Evolutionary conservation across 2,113 vertebrate genomes (phyloP), one percentile per base, ranked within the genome.

Genomic region (Salvelinus alpinus): DNA sequence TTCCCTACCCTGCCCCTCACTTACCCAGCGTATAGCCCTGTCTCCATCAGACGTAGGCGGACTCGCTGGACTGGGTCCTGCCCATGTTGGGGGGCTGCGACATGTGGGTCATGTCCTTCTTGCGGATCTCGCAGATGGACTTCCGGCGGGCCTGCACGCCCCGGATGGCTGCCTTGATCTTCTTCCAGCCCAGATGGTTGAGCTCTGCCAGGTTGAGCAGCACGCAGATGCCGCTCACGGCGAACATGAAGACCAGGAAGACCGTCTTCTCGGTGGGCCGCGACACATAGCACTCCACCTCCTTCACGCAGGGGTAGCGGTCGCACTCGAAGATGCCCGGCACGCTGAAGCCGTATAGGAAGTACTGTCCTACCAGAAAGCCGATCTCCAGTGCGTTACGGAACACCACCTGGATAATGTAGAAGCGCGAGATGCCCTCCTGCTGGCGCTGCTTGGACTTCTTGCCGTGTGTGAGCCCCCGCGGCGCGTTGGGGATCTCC

Each of bases 221-320:
- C 22, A 97, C 96, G 18, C 95, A 97, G 68, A 97, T 92, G 0
- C 95, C 95, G 3, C 95, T 96, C n/a, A 97, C 96, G 0, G 96
- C 96, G 1, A 97, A 97, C 96, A 97, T 97, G 89, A 97, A 97
- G 0, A 95, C 95, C 69, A 97, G 81, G 87, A 97, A 97, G 0
- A 97, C 94, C 0, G 92, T 97, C 70, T 97, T 97, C 76, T 97
- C 96, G 0, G 96, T 97, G 66, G 96, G 96, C 0, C 96, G 88
- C 0, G 96, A 97, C 11, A 97, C 96, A 16, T 97, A 97, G 76
- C 96, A 97, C 83, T 97, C 96, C 78, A 97, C 96, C 80, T 95
- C 95, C 81, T 95, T 96, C 18, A 96, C 87, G 78, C 96, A 97
- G 0, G 96, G 96, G 84, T 97, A 96, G 1, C 95, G 94, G 78